phyloP scores from a whole-genome alignment of 2,797 vertebrate genomes.

The Halcyon leucocephala region DNA sequence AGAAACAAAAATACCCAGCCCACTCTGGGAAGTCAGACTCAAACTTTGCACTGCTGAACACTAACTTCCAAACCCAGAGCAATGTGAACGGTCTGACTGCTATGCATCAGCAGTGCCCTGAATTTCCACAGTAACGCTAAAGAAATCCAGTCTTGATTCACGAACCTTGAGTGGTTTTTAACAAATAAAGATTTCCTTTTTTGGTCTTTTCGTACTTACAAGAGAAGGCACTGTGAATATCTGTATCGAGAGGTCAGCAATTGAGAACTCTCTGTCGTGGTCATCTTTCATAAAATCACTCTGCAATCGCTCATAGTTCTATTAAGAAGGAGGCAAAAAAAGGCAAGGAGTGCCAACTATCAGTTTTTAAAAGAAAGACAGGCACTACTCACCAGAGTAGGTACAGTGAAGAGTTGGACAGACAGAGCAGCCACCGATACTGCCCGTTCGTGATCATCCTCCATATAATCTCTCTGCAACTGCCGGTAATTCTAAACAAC shows the following conservation, averaged over 20 bases:
- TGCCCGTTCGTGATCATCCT: slow-evolving; percentile 97
- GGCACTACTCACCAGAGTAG: slow-evolving; percentile 94
- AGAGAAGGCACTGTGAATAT: slow-evolving; percentile 97
- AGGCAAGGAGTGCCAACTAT: slow-evolving; percentile 85
- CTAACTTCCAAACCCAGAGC: background rate
- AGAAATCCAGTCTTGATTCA: slow-evolving; percentile 45
- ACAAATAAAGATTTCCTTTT: slow-evolving; percentile 72
- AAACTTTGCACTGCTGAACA: background rate
- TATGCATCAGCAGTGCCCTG: background rate
- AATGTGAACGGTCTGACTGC: background rate
- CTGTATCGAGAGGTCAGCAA: slow-evolving; percentile 97
- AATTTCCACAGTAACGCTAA: background rate
- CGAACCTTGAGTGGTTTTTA: slow-evolving; percentile 46
- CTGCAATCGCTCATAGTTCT: slow-evolving; percentile 97
- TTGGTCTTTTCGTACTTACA: slow-evolving; percentile 86
- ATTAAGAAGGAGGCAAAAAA: slow-evolving; percentile 87
- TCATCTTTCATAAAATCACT: slow-evolving; percentile 96
- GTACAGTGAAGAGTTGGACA: slow-evolving; percentile 98
- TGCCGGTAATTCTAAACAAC: slow-evolving; percentile 97
- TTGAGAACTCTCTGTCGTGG: slow-evolving; percentile 95
- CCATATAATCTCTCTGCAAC: slow-evolving; percentile 99
- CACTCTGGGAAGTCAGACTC: background rate
- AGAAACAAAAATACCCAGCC: background rate
- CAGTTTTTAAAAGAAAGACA: slow-evolving; percentile 80
- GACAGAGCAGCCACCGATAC: slow-evolving; percentile 97